Evolutionary conservation across 2,888 invertebrate genomes (phyloP), one percentile per base, ranked within the genome.

Genomic region (Seira sanloemensis): DNA sequence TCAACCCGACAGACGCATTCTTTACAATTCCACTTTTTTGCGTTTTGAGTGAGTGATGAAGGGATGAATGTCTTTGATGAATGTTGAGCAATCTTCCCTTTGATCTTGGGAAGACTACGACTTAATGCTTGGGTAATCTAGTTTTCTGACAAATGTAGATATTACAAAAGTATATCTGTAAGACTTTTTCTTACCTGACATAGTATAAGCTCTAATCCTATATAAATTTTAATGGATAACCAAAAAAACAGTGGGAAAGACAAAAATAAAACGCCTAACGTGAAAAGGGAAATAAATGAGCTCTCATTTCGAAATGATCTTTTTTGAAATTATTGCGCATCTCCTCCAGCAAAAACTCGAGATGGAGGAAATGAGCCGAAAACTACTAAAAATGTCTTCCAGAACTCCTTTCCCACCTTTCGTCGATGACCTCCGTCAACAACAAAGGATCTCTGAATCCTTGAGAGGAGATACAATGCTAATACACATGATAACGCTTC

Each of bases 1-100:
- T 76, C 76, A 76, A 37, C 67, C 46, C 21, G 67, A 16, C n/a
- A n/a, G n/a, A n/a, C n/a, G n/a, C 23, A 67, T 65, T 74, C 62
- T 74, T 74, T 74, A 26, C 54, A 25, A 74, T 62, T 74, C 26
- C 62, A 26, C 23, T 72, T 72, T 24, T 21, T 58, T 16, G 16
- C n/a, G 65, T 26, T 62, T 62, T 50, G 25, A 46, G 50, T 26
- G 74, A 74, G 19, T 74, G 65, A 74, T 74, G 74, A 65, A 65
- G 27, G 27, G 9, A 2, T n/a, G 7, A 23, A 23, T 66, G 24
- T 37, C 58, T 54, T 54, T n/a, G 50, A 21, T 73, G 18, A 58
- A 27, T 37, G 23, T 25, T 25, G 16, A 12, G 37, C 37, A 16
- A 25, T 23, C 26, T 66, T 66, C 69, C 37, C 71, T 71, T 71